Evolutionary conservation across 2,113 vertebrate species (phyloP).

Genomic region (Myrmecophaga tridactyla): DNA sequence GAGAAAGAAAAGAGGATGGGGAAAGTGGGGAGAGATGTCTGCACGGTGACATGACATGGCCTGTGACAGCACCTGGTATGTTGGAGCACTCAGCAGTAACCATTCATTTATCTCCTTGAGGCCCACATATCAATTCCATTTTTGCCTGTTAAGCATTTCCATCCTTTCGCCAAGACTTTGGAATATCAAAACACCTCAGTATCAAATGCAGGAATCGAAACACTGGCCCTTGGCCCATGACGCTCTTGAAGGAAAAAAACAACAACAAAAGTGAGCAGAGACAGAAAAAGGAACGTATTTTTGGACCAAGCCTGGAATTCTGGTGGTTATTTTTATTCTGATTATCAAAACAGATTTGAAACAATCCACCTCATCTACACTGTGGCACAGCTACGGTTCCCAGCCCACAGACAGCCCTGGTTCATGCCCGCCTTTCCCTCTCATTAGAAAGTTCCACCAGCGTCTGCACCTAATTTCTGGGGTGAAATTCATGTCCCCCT

Average conservation of each 20-base stretch:
- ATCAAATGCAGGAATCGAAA: background rate
- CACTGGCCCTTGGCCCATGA: no score
- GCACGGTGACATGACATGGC: background rate
- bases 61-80: background rate
- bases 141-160: background rate
- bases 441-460: background rate
- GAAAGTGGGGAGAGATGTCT: fast-evolving
- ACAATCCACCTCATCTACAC: fast-evolving
- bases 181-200: background rate
- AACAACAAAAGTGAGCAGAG: background rate
- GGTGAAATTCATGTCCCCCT: background rate
- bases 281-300: background rate
- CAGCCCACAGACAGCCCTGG: fast-evolving
- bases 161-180: background rate
- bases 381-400: fast-evolving
- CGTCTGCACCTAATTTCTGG: background rate
- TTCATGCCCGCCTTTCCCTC: background rate
- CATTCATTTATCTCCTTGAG: background rate
- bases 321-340: background rate
- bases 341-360: background rate
- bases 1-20: no score
- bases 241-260: slow-evolving; percentile 27
- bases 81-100: background rate
- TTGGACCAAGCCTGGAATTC: background rate
- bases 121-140: background rate